A percentile compares a stretch with the other conserved stretches of the same genome.
These are phyloP conservation scores for Epinephelus lanceolatus DNA, from an alignment of 2,113 vertebrate species.

Conservation along the genomic window DNA sequence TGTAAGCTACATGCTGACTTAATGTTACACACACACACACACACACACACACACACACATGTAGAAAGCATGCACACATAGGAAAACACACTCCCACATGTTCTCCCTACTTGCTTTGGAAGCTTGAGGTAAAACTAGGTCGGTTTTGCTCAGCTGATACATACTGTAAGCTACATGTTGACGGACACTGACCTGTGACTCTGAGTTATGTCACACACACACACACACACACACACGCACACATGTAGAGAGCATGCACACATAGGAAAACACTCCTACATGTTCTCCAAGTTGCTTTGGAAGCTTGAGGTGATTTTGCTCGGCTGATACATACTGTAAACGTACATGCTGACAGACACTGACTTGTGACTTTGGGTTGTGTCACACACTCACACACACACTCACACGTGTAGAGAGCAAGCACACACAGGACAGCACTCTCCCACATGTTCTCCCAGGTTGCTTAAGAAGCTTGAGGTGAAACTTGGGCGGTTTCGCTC, in stretches of 20 bases:
- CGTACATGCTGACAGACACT: constrained; percentile 46
- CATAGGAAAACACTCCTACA: constrained; percentile 4
- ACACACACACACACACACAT: constrained; percentile 25
- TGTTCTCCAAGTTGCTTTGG: constrained; percentile 24
- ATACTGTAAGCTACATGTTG: constrained; percentile 56
- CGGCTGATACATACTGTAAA: constrained; percentile 45
- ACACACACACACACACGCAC: constrained; percentile 12
- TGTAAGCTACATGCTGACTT: no score
- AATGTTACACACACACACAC: constrained; percentile 13
- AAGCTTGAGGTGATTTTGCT: constrained; percentile 8
- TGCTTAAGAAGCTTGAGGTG: constrained; percentile 20
- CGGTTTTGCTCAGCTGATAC: constrained; percentile 30
- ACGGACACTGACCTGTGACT: constrained; percentile 40
- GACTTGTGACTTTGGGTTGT: constrained; percentile 53
- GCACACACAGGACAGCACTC: background rate
- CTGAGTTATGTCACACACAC: constrained; percentile 6
- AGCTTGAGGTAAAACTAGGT: background rate
- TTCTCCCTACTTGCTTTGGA: constrained; percentile 24
- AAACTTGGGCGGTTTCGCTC: constrained; percentile 13
- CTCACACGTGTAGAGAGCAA: background rate
- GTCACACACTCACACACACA: constrained; percentile 23
- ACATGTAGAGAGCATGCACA: constrained; percentile 4
- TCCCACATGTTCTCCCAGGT: constrained; percentile 11
- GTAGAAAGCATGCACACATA: background rate
- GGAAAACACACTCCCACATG: constrained; percentile 1